Evolutionary conservation across 1,140 invertebrate genomes (phyloP), one percentile per base, ranked within the genome.

Genomic region (Leptinotarsa texana): DNA sequence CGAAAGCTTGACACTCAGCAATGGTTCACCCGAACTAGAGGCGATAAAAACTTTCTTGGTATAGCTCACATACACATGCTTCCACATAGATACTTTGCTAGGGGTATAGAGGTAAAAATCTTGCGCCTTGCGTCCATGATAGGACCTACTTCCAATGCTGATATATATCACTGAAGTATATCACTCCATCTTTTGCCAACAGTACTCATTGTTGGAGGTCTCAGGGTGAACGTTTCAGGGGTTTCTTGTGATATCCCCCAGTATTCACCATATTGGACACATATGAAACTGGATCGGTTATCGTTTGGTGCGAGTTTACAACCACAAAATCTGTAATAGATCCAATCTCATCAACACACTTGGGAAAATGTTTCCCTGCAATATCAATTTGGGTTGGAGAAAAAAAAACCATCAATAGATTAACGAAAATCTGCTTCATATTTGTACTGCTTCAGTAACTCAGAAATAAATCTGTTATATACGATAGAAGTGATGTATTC

Each of bases 111-210:
- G 27, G 0, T 27, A 1, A 27, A 5, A 27, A 6, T 27, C 5
- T 27, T 27, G 5, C 27, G 3, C 5, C 27, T 6, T 6, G 27
- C 21, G 21, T 21, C 21, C 21, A 1, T 21, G 21, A 22, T 4
- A 24, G 4, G 24, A 24, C 24, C 3, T 24, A 24, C 24, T 24
- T 24, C 24, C 3, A 24, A 24, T 4, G 3, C 24, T 24, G 24
- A 24, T 24, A 24, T 24, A 27, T 27, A 27, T 27, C 24, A 27
- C 89, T 91, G 83, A 93, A 93, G 77, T 91, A 91, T 49, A 93
- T 89, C 2, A 91, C 89, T 1, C 91, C 92, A 61, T 90, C 81
- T n/a, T 83, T 79, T 0, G 90, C 86, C 85, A 73, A 15, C 93
- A 78, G 77, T 91, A 89, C 21, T 21, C 21, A 21, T 27, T 85